These are phyloP conservation scores for Chaetogeoica ovagalla DNA, from an alignment of 2,888 invertebrate species.

Conservation along the genomic window DNA sequence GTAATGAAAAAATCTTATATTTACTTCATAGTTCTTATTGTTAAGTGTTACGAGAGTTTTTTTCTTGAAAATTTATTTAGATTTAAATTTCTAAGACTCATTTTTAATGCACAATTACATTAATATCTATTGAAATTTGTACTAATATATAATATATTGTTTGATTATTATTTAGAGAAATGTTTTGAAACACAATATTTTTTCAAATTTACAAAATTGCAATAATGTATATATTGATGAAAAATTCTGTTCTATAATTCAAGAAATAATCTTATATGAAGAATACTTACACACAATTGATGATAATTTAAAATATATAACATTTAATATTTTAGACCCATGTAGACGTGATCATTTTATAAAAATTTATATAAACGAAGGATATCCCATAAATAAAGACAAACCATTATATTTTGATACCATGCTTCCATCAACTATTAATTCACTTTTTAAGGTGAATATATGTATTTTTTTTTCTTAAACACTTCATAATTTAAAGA, in stretches of 20 bases:
- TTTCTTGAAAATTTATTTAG: neutral
- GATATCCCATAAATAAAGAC: slow-evolving; percentile 6
- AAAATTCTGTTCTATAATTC: neutral
- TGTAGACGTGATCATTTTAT: slow-evolving; percentile 22
- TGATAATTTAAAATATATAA: slow-evolving; percentile 22
- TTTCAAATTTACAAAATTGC: neutral
- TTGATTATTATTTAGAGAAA: slow-evolving; percentile 9
- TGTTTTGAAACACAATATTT: neutral
- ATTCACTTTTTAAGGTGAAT: slow-evolving; percentile 29
- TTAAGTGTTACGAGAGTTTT: neutral
- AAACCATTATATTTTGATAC: slow-evolving; percentile 26
- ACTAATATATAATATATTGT: neutral
- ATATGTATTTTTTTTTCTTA: neutral
- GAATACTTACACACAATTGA: slow-evolving; percentile 16
- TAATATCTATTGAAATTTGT: too few species aligned
- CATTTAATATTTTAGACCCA: slow-evolving; percentile 22
- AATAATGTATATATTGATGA: neutral
- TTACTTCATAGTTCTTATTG: neutral
- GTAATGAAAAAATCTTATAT: slow-evolving; percentile 14
- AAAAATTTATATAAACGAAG: slow-evolving; percentile 28
- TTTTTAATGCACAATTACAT: too few species aligned
- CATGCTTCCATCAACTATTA: slow-evolving; percentile 2
- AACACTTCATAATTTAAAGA: neutral
- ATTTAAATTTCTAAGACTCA: too few species aligned
- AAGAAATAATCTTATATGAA: slow-evolving; percentile 14